phyloP scores from a whole-genome alignment of 64 coral and sea anemone genomes.

The Anthopleura sola region DNA sequence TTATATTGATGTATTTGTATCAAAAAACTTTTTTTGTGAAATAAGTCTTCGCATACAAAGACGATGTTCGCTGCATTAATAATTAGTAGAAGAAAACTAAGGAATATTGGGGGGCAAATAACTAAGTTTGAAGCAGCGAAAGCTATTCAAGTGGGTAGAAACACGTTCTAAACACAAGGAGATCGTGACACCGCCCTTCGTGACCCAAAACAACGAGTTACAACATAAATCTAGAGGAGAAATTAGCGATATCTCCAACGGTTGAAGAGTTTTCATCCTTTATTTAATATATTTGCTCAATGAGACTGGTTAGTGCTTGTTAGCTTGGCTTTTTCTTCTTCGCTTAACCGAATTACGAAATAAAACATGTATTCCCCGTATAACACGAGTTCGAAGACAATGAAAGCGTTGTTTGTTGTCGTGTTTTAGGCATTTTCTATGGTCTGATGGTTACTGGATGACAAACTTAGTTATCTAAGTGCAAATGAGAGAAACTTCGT shows the following conservation, averaged over 20 bases:
- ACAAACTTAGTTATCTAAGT: not conserved
- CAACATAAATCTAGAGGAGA: not conserved
- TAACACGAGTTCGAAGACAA: not conserved
- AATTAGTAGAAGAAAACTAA: too few species aligned
- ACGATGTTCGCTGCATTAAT: too few species aligned
- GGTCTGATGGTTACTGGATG: not conserved
- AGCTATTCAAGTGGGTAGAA: not conserved
- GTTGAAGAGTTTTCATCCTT: not conserved
- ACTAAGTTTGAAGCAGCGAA: not conserved
- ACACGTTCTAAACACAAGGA: not conserved
- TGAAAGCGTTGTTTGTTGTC: not conserved
- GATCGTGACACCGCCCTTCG: not conserved
- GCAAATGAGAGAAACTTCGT: not conserved
- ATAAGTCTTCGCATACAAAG: too few species aligned
- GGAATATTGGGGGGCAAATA: too few species aligned
- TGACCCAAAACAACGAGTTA: not conserved
- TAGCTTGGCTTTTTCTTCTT: not conserved
- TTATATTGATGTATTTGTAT: not conserved
- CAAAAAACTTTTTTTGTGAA: not conserved
- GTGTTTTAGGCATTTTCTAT: not conserved
- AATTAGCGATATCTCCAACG: not conserved
- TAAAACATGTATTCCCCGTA: not conserved
- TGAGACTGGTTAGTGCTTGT: not conserved
- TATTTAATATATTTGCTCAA: not conserved
- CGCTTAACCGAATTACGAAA: not conserved